Evolutionary conservation across 2,888 invertebrate genomes (phyloP).

Genomic region (Marronus borbonicus): DNA sequence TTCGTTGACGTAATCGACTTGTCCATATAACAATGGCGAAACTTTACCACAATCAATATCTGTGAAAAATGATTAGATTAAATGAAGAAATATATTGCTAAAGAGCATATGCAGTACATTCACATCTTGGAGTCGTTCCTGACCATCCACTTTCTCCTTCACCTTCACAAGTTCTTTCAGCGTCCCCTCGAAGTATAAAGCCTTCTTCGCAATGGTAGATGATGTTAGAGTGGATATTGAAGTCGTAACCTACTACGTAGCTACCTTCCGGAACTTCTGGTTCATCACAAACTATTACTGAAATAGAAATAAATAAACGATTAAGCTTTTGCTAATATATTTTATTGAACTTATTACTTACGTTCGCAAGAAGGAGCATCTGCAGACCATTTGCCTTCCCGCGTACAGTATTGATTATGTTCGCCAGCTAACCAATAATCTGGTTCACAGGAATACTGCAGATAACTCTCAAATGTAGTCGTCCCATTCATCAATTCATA

Average conservation of each 20-base stretch:
- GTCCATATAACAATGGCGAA: constrained; percentile 84
- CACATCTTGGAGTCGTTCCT: constrained; percentile 84
- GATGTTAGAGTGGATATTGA: constrained; percentile 89
- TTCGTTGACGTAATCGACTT: constrained; percentile 82
- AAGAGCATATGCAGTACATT: constrained; percentile 78
- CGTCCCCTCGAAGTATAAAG: constrained; percentile 83
- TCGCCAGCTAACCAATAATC: constrained; percentile 90
- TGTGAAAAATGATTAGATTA: constrained; percentile 65
- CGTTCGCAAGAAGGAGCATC: constrained; percentile 90
- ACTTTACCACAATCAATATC: constrained; percentile 93
- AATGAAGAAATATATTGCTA: background rate
- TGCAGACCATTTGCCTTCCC: constrained; percentile 90
- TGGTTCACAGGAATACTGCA: constrained; percentile 84
- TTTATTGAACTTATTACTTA: constrained; percentile 68
- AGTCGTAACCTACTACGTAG: constrained; percentile 90
- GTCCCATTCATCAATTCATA: constrained; percentile 83
- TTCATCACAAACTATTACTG: constrained; percentile 89
- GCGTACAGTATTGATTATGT: constrained; percentile 80
- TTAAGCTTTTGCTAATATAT: background rate
- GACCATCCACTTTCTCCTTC: constrained; percentile 84
- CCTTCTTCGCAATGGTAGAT: constrained; percentile 92
- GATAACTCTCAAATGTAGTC: constrained; percentile 85
- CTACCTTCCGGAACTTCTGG: constrained; percentile 90
- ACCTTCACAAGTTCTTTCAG: constrained; percentile 79
- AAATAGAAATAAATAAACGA: constrained; percentile 54